phyloP scores from a whole-genome alignment of 2,797 vertebrate genomes.

The Sebastes paucispinis region DNA sequence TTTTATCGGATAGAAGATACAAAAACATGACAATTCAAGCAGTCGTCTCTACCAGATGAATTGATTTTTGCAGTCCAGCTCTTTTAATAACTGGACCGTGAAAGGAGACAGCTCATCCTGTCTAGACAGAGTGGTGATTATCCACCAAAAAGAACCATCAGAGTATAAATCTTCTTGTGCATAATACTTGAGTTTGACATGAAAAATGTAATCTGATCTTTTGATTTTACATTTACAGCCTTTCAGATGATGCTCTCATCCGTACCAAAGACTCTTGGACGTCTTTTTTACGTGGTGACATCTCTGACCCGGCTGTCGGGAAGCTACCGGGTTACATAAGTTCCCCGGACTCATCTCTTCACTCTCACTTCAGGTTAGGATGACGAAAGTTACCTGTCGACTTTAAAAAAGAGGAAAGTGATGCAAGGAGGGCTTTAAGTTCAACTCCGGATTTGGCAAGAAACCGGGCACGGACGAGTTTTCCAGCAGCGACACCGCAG shows the following conservation, averaged over 20 bases:
- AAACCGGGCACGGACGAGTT: not conserved
- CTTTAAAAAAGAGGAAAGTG: constrained; percentile 1
- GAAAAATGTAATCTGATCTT: not conserved
- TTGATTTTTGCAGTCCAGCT: not conserved
- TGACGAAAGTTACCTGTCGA: constrained; percentile 25
- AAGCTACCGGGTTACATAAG: constrained; percentile 7
- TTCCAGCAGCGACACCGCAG: constrained; percentile 24
- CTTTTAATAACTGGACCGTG: not conserved
- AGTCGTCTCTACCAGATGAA: not conserved
- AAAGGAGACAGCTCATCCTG: not conserved
- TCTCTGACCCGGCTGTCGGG: not conserved
- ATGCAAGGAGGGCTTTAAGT: constrained; percentile 15
- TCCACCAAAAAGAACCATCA: not conserved
- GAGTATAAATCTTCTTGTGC: not conserved
- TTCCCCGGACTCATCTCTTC: not conserved
- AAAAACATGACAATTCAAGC: not conserved
- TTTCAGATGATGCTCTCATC: not conserved
- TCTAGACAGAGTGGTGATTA: constrained; percentile 29
- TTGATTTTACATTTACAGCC: not conserved
- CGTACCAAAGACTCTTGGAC: not conserved
- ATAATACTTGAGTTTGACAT: not conserved
- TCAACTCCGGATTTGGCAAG: not conserved
- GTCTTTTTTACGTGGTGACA: not conserved
- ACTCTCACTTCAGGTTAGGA: not conserved
- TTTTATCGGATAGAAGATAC: not conserved